Conservation (phyloP, 2,113 vertebrate species). For the Megalops atlanticus region DNA sequence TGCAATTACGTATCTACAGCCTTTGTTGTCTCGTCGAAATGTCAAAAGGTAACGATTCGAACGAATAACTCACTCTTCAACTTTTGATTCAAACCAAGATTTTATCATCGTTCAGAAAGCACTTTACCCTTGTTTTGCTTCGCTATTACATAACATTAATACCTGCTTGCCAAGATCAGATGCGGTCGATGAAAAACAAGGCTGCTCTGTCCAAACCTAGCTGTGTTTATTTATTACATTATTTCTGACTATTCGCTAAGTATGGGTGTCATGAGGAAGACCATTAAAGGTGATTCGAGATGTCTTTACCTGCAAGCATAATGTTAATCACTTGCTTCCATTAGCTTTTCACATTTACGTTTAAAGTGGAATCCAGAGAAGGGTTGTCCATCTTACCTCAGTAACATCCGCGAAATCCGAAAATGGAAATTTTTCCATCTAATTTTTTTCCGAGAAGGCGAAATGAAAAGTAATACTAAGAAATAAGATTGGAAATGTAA, state of each 20-base stretch:
- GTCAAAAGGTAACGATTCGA: background rate
- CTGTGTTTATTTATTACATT: background rate
- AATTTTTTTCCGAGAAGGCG: too few species aligned
- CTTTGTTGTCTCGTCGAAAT: too few species aligned
- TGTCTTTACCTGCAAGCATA: too few species aligned
- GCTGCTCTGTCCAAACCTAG: background rate
- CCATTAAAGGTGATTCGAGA: background rate
- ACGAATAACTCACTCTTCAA: background rate
- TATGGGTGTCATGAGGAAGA: background rate
- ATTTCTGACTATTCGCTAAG: background rate
- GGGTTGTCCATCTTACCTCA: too few species aligned
- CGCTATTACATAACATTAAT: conserved; percentile 19
- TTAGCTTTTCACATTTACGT: too few species aligned
- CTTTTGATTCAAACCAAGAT: background rate
- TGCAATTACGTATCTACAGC: too few species aligned
- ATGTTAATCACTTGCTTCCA: background rate
- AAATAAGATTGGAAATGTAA: too few species aligned
- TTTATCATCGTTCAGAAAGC: conserved; percentile 3
- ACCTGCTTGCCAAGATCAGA: conserved; percentile 13
- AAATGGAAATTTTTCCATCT: too few species aligned
- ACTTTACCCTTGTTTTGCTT: conserved; percentile 23
- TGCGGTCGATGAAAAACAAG: background rate
- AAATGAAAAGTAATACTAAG: too few species aligned
- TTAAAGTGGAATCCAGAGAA: too few species aligned
- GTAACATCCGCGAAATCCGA: too few species aligned